A percentile compares a stretch with the other conserved stretches of the same genome.
These are phyloP conservation scores for Pseudopleuronectes americanus DNA, from an alignment of 2,797 vertebrate genomes.

Conservation along the genomic window DNA sequence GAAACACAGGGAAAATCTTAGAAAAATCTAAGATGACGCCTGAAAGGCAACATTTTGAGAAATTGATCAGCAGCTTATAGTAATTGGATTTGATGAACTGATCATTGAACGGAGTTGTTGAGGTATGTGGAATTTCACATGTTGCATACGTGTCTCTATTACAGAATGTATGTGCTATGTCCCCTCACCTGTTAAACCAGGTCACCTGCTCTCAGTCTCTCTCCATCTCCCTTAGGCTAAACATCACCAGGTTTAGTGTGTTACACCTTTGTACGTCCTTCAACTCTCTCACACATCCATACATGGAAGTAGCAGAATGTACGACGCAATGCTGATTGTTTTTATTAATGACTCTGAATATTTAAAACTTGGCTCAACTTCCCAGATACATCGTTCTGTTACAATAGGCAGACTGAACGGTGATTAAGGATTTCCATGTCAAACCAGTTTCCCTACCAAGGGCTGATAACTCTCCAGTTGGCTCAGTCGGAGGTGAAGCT, in stretches of 20 bases:
- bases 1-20: too few species aligned
- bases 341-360: neutral
- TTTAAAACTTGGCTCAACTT: neutral
- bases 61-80: too few species aligned
- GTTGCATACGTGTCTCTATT: neutral
- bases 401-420: neutral
- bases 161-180: neutral
- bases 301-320: neutral
- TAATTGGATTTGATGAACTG: too few species aligned
- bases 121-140: neutral
- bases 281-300: neutral
- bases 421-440: neutral
- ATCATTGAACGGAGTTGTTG: too few species aligned
- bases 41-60: too few species aligned
- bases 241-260: too few species aligned
- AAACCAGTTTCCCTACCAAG: conserved; percentile 45
- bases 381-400: neutral
- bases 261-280: neutral
- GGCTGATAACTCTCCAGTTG: neutral
- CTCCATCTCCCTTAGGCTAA: neutral
- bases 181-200: neutral
- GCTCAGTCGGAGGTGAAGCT: conserved; percentile 23
- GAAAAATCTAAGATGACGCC: too few species aligned
- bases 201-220: neutral
- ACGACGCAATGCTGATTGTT: neutral